Evolutionary conservation across 2,797 vertebrate species (phyloP).

Genomic region (Hoplostethus atlanticus): DNA sequence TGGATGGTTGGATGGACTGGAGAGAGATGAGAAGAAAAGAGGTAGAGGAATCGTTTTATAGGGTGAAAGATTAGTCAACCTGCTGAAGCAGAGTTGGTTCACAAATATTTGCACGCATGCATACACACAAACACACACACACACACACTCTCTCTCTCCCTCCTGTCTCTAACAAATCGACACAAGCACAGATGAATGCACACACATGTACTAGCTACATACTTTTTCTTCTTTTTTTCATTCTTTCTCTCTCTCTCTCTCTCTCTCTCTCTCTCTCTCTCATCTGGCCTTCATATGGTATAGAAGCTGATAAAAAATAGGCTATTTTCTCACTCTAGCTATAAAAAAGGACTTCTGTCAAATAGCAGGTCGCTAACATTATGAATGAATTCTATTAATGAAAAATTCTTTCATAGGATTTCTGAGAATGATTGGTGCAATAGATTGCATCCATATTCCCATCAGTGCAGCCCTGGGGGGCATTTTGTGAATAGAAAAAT

Average conservation of each 20-base stretch:
- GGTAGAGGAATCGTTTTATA: slow-evolving; percentile 36
- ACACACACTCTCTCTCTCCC: slow-evolving; percentile 1
- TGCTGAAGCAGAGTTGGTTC: slow-evolving; percentile 18
- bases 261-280: not conserved
- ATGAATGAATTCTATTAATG: too few relatives aligned
- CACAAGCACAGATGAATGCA: not conserved
- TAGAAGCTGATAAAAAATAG: slow-evolving; percentile 41
- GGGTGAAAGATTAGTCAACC: slow-evolving; percentile 52
- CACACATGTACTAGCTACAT: slow-evolving; percentile 1
- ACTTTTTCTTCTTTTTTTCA: not conserved
- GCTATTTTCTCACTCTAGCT: too few relatives aligned
- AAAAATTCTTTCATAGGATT: too few relatives aligned
- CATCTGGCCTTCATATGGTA: slow-evolving; percentile 46
- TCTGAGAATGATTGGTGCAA: too few relatives aligned
- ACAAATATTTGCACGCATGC: not conserved
- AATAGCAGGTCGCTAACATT: too few relatives aligned
- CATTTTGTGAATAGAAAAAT: too few relatives aligned
- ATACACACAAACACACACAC: not conserved
- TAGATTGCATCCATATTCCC: too few relatives aligned
- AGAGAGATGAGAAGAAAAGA: slow-evolving; percentile 19
- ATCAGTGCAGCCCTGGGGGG: too few relatives aligned
- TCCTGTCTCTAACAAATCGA: not conserved
- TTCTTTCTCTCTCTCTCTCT: not conserved
- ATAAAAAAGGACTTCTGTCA: too few relatives aligned
- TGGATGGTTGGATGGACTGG: slow-evolving; percentile 1